phyloP scores from a whole-genome alignment of 2,888 invertebrate species.

The Mycalesis mineus region DNA sequence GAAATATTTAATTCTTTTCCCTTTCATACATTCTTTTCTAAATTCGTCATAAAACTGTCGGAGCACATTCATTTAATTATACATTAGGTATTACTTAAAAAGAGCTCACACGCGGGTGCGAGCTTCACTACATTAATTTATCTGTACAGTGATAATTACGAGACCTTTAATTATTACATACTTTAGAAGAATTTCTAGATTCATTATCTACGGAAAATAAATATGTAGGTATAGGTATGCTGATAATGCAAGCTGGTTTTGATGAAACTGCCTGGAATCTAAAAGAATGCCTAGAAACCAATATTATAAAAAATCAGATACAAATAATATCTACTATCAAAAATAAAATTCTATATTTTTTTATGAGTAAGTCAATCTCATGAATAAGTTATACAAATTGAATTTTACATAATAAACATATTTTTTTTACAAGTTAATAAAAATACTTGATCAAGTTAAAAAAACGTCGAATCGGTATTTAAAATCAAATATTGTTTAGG shows the following conservation, averaged over 20 bases:
- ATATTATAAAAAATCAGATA: no score
- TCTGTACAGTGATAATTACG: conserved; percentile 77
- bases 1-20: conserved; percentile 76
- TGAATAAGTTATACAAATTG: no score
- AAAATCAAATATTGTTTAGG: no score
- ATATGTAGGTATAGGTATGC: background rate
- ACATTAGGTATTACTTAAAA: conserved; percentile 69
- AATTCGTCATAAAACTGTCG: conserved; percentile 77
- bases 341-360: no score
- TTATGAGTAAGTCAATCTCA: no score
- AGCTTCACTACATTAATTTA: conserved; percentile 74
- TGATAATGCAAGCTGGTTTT: conserved; percentile 1
- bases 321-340: no score
- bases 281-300: no score
- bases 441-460: no score
- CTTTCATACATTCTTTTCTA: conserved; percentile 77
- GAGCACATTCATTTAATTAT: conserved; percentile 76
- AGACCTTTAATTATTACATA: conserved; percentile 73
- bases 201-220: conserved; percentile 53
- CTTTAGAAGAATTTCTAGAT: conserved; percentile 62
- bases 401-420: no score
- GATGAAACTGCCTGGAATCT: conserved; percentile 16
- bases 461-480: no score
- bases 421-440: no score
- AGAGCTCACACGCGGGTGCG: conserved; percentile 73